These are phyloP conservation scores for Serripes groenlandicus DNA, from an alignment of 2,888 invertebrate species.

Conservation along the genomic window DNA sequence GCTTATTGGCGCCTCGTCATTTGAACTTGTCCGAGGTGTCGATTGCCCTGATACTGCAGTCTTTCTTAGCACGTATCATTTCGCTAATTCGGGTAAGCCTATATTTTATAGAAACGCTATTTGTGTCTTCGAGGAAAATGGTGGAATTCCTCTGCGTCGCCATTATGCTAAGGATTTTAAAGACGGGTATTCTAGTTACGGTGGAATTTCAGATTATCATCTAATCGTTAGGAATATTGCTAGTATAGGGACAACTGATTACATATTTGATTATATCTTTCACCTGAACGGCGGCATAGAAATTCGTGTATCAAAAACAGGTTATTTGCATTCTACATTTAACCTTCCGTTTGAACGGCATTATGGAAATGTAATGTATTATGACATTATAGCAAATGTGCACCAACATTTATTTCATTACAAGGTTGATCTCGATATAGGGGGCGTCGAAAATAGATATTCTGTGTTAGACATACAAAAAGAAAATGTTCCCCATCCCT, in stretches of 20 bases:
- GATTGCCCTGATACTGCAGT: slow-evolving; percentile 83
- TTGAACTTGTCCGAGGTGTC: slow-evolving; percentile 80
- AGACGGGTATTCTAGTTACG: slow-evolving; percentile 70
- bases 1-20: slow-evolving; percentile 77
- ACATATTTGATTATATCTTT: slow-evolving; percentile 82
- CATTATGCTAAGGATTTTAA: slow-evolving; percentile 74
- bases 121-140: slow-evolving; percentile 82
- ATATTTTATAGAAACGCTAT: slow-evolving; percentile 69
- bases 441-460: slow-evolving; percentile 76
- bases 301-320: slow-evolving; percentile 76
- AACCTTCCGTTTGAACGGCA: slow-evolving; percentile 71
- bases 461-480: slow-evolving; percentile 71
- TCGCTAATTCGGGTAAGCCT: slow-evolving; percentile 70
- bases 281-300: slow-evolving; percentile 82
- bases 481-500: slow-evolving; percentile 68
- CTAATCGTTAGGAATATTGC: slow-evolving; percentile 79
- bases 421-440: slow-evolving; percentile 83
- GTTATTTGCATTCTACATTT: slow-evolving; percentile 79
- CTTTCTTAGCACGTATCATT: slow-evolving; percentile 76
- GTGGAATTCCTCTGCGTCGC: slow-evolving; percentile 78
- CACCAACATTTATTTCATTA: slow-evolving; percentile 81
- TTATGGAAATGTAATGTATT: slow-evolving; percentile 75
- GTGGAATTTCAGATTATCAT: slow-evolving; percentile 75
- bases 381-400: slow-evolving; percentile 75
- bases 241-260: slow-evolving; percentile 81